These are phyloP conservation scores for Sciaenops ocellatus DNA, from an alignment of 2,797 vertebrate species.

Conservation along the genomic window DNA sequence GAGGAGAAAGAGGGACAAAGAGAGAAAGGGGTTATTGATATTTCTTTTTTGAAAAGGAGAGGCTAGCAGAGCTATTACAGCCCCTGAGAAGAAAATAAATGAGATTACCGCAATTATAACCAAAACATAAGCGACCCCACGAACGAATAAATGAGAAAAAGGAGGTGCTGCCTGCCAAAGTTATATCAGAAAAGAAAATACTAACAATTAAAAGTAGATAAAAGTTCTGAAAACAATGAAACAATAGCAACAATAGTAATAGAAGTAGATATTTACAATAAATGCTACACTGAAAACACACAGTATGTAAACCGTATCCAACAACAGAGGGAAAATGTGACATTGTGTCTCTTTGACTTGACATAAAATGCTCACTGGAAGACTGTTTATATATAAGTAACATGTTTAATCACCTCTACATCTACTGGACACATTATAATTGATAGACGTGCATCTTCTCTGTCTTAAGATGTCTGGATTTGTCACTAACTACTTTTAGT, in stretches of 20 bases:
- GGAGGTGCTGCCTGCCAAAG: background rate
- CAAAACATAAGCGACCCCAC: background rate
- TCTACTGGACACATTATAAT: background rate
- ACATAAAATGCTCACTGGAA: constrained; percentile 6
- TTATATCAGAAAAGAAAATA: background rate
- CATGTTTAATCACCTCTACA: too few relatives aligned
- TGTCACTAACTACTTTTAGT: background rate
- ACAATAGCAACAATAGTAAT: background rate
- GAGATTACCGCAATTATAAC: background rate
- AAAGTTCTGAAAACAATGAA: background rate
- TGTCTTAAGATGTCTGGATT: background rate
- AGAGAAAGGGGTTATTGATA: constrained; percentile 5
- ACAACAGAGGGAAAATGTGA: constrained; percentile 2
- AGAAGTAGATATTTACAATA: constrained; percentile 4
- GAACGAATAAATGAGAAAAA: background rate
- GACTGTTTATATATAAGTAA: too few relatives aligned
- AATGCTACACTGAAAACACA: constrained; percentile 11
- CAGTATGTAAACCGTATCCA: constrained; percentile 19
- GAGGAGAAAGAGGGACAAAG: background rate
- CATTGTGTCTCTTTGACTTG: constrained; percentile 1
- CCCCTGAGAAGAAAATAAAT: background rate
- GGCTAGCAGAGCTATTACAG: background rate
- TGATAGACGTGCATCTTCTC: background rate
- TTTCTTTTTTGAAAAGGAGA: background rate
- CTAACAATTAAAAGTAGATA: background rate